These are phyloP conservation scores for Trematomus bernacchii DNA, from an alignment of 2,797 vertebrate species.

Conservation along the genomic window DNA sequence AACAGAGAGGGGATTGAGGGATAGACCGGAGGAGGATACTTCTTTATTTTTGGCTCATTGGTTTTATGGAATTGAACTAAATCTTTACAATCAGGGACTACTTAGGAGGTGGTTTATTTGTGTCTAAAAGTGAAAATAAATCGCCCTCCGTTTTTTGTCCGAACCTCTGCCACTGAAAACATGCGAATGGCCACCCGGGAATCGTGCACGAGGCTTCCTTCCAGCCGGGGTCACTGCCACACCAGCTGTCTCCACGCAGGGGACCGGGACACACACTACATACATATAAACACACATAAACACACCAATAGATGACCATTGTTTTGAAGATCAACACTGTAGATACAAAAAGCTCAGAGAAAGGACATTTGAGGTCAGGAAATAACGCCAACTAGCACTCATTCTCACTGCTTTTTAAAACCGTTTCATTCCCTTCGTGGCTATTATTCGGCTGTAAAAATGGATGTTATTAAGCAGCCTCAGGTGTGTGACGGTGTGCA, in stretches of 20 bases:
- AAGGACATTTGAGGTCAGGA: background rate
- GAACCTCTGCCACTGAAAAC: slow-evolving; percentile 41
- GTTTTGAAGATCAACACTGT: background rate
- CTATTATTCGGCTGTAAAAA: background rate
- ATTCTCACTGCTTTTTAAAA: background rate
- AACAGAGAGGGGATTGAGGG: slow-evolving; percentile 67
- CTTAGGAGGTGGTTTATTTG: slow-evolving; percentile 39
- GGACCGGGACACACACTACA: slow-evolving; percentile 49
- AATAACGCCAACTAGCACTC: background rate
- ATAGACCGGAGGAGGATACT: slow-evolving; percentile 47
- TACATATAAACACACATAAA: slow-evolving; percentile 13
- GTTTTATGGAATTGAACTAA: slow-evolving; percentile 70
- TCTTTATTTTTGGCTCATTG: slow-evolving; percentile 60
- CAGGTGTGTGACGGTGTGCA: background rate
- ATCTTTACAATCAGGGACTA: slow-evolving; percentile 55
- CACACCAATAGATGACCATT: background rate
- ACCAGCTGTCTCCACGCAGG: slow-evolving; percentile 79
- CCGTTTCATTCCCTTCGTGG: background rate
- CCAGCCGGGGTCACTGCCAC: slow-evolving; percentile 61
- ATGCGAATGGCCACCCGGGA: slow-evolving; percentile 44
- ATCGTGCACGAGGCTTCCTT: slow-evolving; percentile 57
- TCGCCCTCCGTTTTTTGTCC: background rate
- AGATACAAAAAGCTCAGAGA: background rate
- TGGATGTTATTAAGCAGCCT: background rate
- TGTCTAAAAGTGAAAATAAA: slow-evolving; percentile 16